phyloP scores from a whole-genome alignment of 1,140 invertebrate species.

The Saccostrea echinata region DNA sequence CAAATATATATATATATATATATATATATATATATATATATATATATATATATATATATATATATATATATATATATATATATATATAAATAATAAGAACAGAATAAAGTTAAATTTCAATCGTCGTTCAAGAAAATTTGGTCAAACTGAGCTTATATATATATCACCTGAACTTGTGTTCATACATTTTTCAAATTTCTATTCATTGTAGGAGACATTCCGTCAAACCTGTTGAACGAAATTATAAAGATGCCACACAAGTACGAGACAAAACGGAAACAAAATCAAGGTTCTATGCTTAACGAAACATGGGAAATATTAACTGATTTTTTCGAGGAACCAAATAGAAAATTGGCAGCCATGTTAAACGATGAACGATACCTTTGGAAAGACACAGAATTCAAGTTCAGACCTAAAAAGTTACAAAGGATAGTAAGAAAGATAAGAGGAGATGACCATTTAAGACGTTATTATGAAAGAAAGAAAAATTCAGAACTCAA shows the following conservation, averaged over 20 bases:
- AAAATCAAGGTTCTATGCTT: background rate
- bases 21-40: too few species aligned
- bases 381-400: background rate
- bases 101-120: too few species aligned
- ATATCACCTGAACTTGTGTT: too few species aligned
- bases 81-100: too few species aligned
- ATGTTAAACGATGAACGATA: slow-evolving; percentile 35
- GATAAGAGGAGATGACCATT: background rate
- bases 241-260: background rate
- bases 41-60: too few species aligned
- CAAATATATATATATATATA: too few species aligned
- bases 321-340: slow-evolving; percentile 6
- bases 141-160: too few species aligned
- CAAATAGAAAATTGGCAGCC: slow-evolving; percentile 28
- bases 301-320: slow-evolving; percentile 25
- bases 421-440: background rate
- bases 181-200: too few species aligned
- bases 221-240: background rate
- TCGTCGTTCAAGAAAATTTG: too few species aligned
- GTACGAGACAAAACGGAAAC: background rate
- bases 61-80: too few species aligned
- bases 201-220: background rate
- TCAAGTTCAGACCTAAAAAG: background rate
- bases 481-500: slow-evolving; percentile 1
- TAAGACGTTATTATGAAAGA: background rate